phyloP scores from a whole-genome alignment of 1,140 invertebrate genomes.

The Neodiprion virginianus region DNA sequence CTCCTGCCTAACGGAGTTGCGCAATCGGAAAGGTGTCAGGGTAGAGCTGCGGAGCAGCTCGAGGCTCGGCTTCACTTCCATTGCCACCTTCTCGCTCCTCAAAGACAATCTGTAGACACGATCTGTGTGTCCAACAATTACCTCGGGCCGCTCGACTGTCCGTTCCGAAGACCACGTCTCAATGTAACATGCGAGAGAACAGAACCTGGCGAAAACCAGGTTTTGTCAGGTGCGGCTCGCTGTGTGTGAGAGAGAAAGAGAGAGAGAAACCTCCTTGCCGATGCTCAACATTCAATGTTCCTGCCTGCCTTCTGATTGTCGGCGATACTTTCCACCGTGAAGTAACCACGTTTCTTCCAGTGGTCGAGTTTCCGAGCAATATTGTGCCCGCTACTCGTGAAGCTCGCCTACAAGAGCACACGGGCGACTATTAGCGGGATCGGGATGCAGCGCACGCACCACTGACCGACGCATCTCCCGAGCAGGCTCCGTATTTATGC shows the following conservation, averaged over 20 bases:
- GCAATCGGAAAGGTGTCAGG: too few species aligned
- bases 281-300: too few species aligned
- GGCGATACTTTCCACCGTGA: not conserved
- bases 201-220: too few species aligned
- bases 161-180: not conserved
- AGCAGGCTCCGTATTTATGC: not conserved
- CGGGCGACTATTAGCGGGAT: not conserved
- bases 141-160: not conserved
- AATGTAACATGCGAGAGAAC: too few species aligned
- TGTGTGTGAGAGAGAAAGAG: too few species aligned
- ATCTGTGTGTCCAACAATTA: conserved; percentile 5
- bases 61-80: not conserved
- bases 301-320: too few species aligned
- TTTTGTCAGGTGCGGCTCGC: too few species aligned
- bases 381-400: not conserved
- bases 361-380: not conserved
- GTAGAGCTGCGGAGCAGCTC: too few species aligned
- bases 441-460: conserved; percentile 6
- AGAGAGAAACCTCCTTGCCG: too few species aligned
- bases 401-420: not conserved
- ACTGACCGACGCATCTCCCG: not conserved
- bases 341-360: not conserved
- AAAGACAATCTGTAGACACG: conserved; percentile 3
- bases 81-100: not conserved
- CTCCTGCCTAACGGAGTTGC: not conserved